Conservation (phyloP, 2,888 invertebrate genomes). For the Sclerodermus sp. region DNA sequence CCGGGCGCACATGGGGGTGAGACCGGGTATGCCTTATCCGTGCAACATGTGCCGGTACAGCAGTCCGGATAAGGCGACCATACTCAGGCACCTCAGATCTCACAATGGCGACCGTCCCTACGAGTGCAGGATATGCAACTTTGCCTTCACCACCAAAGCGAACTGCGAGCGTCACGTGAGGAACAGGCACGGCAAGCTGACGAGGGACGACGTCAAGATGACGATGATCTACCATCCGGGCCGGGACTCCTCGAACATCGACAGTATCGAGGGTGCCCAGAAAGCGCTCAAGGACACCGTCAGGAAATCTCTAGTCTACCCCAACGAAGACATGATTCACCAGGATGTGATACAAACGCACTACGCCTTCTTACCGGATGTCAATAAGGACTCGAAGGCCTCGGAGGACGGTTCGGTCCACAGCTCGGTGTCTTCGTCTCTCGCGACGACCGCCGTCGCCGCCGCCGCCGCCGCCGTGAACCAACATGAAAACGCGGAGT, state of each 20-base stretch:
- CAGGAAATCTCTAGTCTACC: too few species aligned
- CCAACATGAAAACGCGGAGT: too few species aligned
- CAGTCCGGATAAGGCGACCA: conserved; percentile 86
- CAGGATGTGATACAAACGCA: too few species aligned
- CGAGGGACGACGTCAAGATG: conserved; percentile 85
- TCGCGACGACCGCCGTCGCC: too few species aligned
- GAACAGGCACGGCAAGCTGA: conserved; percentile 85
- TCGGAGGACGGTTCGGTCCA: too few species aligned
- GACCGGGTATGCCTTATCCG: conserved; percentile 76
- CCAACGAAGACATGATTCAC: too few species aligned
- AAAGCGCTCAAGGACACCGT: too few species aligned
- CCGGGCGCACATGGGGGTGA: conserved; percentile 78
- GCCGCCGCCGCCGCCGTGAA: too few species aligned
- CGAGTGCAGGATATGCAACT: conserved; percentile 92
- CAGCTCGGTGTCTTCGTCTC: too few species aligned
- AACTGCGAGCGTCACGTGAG: conserved; percentile 94
- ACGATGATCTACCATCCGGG: conserved; percentile 86
- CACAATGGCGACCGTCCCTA: conserved; percentile 96
- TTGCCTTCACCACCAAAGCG: conserved; percentile 95
- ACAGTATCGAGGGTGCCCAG: too few species aligned
- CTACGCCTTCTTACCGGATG: too few species aligned
- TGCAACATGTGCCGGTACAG: conserved; percentile 93
- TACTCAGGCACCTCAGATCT: conserved; percentile 88
- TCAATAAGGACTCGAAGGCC: too few species aligned
- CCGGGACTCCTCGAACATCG: conserved; percentile 69